Evolutionary conservation across 2,113 vertebrate genomes (phyloP), one percentile per base, ranked within the genome.

Genomic region (Maccullochella peelii): DNA sequence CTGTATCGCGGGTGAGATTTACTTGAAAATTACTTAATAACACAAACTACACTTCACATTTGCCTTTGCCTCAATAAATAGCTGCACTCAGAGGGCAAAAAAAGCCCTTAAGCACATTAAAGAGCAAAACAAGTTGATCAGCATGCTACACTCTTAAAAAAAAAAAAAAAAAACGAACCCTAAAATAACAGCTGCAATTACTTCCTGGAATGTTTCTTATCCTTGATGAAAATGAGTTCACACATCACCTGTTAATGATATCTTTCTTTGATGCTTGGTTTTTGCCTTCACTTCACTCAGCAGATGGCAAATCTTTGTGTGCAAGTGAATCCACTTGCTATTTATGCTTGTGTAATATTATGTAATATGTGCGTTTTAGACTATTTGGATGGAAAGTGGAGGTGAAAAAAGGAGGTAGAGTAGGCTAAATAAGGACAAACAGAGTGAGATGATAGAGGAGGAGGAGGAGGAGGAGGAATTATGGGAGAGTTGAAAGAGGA

Each of bases 51-150:
- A 69, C 40, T 63, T 57, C 80, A 63, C 25, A 52, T 65, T 69
- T 65, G 55, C 16, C 61, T 63, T 36, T 69, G 15, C 12, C 44
- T 54, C 40, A 71, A 77, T 63, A 63, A 80, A 79, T 42, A 52
- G 21, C 59, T 58, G 8, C n/a, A 55, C 40, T 77, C 50, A 74
- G 63, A 66, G 9, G 52, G 5, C 2, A 42, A 42, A 20, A 55
- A 67, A n/a, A 70, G n/a, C n/a, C n/a, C n/a, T n/a, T n/a, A n/a
- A 65, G 57, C 49, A n/a, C 47, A 71, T 74, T 80, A 55, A 68
- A 63, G 23, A 71, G 15, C 15, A 69, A 72, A 65, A 44, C 62
- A 10, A 27, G 23, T 84, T 71, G 44, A 49, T 77, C 50, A 49
- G 23, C 25, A 1, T 18, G 8, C 21, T 38, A 18, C 15, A n/a